These are phyloP conservation scores for Gallinago stenura DNA, from an alignment of 2,797 vertebrate genomes.

Conservation along the genomic window DNA sequence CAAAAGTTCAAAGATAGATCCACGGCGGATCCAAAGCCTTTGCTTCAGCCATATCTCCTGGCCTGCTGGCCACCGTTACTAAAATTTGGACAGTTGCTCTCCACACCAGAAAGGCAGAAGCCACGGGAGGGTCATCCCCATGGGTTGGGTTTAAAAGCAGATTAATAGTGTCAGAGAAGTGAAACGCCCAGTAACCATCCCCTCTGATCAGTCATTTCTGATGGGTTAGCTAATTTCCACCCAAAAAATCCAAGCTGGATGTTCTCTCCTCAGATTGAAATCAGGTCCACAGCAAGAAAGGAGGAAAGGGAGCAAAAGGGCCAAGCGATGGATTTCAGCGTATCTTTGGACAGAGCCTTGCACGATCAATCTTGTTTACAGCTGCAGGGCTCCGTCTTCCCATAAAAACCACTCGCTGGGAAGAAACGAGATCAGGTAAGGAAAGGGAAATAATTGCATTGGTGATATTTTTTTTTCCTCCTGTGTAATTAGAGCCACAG, in stretches of 20 bases:
- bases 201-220: neutral
- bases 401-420: neutral
- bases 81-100: neutral
- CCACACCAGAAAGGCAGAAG: neutral
- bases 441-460: neutral
- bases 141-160: neutral
- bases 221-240: neutral
- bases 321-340: neutral
- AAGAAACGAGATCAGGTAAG: neutral
- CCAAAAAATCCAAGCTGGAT: neutral
- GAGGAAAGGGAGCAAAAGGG: neutral
- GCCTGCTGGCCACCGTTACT: neutral
- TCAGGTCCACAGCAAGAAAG: neutral
- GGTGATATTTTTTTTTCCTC: neutral
- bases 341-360: neutral
- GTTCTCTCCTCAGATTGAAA: neutral
- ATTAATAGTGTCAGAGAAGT: neutral
- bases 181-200: neutral
- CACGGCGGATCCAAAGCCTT: accelerated
- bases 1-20: neutral
- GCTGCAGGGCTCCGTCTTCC: neutral
- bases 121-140: neutral
- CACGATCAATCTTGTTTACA: neutral
- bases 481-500: conserved; percentile 29
- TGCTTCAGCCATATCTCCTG: neutral